phyloP scores from a whole-genome alignment of 2,797 vertebrate species.

The Anguilla anguilla region DNA sequence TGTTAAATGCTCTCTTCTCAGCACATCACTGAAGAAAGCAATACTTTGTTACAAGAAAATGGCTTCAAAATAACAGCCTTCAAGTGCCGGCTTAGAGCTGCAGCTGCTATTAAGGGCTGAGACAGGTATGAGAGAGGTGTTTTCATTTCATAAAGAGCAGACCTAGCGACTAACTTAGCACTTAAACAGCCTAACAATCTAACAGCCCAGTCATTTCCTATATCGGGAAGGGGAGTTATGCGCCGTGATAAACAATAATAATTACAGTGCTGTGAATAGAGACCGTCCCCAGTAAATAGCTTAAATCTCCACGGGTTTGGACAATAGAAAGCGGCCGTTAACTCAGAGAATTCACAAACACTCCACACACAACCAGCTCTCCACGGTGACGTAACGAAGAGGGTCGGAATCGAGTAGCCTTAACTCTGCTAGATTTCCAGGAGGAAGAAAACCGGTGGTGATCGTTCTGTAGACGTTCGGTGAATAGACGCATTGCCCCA shows the following conservation, averaged over 20 bases:
- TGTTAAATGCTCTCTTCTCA: slow-evolving; percentile 28
- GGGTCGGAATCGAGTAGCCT: not conserved
- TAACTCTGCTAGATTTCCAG: not conserved
- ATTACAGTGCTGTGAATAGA: not conserved
- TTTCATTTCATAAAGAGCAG: slow-evolving; percentile 5
- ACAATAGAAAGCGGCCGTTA: not conserved
- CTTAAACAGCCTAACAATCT: slow-evolving; percentile 1
- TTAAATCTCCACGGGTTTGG: not conserved
- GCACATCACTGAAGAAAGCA: slow-evolving; percentile 17
- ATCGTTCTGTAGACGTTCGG: not conserved
- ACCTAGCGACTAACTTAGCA: not conserved
- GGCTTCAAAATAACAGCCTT: slow-evolving; percentile 23
- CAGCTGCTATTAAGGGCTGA: slow-evolving; percentile 11
- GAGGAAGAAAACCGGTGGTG: not conserved
- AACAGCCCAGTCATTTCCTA: slow-evolving; percentile 17
- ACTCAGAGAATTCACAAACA: not conserved
- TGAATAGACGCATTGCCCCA: not conserved
- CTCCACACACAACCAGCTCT: not conserved
- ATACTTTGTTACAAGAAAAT: slow-evolving; percentile 30
- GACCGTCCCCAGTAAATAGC: not conserved
- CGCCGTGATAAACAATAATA: not conserved
- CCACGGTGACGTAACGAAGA: not conserved
- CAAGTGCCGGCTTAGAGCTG: not conserved
- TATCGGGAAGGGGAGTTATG: not conserved
- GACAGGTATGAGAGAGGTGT: slow-evolving; percentile 11